Base-by-base conservation (phyloP, 2,113 vertebrate species). In the Falcunculus frontatus region DNA sequence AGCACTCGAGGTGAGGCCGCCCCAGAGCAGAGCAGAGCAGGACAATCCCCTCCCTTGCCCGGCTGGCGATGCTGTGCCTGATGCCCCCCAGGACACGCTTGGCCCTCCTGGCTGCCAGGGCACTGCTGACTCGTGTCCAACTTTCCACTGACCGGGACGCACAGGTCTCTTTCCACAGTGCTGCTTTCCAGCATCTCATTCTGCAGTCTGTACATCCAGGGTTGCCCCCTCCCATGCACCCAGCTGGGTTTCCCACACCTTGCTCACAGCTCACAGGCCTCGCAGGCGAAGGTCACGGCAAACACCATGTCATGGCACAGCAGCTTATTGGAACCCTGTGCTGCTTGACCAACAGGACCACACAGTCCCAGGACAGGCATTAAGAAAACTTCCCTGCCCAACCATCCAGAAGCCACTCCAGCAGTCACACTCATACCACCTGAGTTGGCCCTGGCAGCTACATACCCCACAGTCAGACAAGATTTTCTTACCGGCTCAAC, bases 131-230 rank as follows among this genome's bases (percentile, higher is more conserved):
- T 50, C 32, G 11, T 9, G 5, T 30, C 0, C 44, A 59, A 1
- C 37, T 6, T 33, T 68, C 3, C 22, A 19, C 1, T 0, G 3
- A 33, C 18, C 50, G 37, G 59, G 15, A 30, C 13, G 2, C 44
- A 7, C 44, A 59, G 27, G 16, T n/a, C 29, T 37, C 33, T 67
- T 44, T 73, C 1, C 0, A 0, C 0, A 0, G 18, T 0, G 0
- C 23, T 67, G 33, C 60, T 46, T 0, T 81, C 7, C 69, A 46
- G 20, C 19, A 1, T n/a, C 3, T 81, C 22, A 11, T 37, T 65
- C 16, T 5, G 3, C 13, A 50, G 8, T 14, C 46, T 0, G 0
- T 30, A 37, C 13, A 39, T 20, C 32, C 29, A n/a, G 46, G 19
- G 33, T 5, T 44, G 16, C 2, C 7, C 16, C 13, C 37, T 21